A percentile compares a stretch with the other conserved stretches of the same genome.
These are phyloP conservation scores for Hydrolagus colliei DNA, from an alignment of 2,797 vertebrate species.

Conservation along the genomic window DNA sequence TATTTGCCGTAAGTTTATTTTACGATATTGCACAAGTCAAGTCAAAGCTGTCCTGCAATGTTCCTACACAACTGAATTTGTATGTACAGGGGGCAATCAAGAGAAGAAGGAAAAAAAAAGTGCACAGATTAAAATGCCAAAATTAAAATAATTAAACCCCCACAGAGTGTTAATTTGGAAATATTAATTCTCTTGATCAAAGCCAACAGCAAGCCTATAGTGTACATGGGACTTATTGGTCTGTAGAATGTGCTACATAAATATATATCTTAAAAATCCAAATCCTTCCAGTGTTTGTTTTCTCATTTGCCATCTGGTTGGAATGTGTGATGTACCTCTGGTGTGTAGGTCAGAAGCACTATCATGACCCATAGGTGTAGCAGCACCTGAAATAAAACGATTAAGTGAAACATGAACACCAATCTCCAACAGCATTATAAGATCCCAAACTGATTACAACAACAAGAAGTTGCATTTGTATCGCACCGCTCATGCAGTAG, in stretches of 20 bases:
- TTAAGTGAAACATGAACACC: not conserved
- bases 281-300: not conserved
- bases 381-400: conserved; percentile 61
- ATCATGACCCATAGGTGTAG: conserved; percentile 98
- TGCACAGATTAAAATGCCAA: conserved; percentile 50
- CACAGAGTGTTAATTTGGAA: conserved; percentile 48
- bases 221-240: conserved; percentile 9
- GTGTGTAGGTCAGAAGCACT: conserved; percentile 89
- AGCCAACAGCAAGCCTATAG: conserved; percentile 31
- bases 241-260: conserved; percentile 1
- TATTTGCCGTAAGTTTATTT: conserved; percentile 49
- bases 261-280: not conserved
- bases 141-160: conserved; percentile 40
- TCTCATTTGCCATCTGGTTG: conserved; percentile 68
- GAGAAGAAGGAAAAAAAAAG: conserved; percentile 43
- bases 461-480: too few species aligned
- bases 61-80: conserved; percentile 42
- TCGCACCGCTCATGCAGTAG: too few species aligned
- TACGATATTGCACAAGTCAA: conserved; percentile 51
- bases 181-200: conserved; percentile 50
- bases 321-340: conserved; percentile 76
- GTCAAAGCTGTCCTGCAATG: conserved; percentile 37
- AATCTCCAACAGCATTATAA: not conserved
- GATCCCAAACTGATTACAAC: too few species aligned
- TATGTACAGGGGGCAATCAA: conserved; percentile 45